These are phyloP conservation scores for Baronia brevicornis DNA, from an alignment of 2,888 invertebrate species.

Conservation along the genomic window DNA sequence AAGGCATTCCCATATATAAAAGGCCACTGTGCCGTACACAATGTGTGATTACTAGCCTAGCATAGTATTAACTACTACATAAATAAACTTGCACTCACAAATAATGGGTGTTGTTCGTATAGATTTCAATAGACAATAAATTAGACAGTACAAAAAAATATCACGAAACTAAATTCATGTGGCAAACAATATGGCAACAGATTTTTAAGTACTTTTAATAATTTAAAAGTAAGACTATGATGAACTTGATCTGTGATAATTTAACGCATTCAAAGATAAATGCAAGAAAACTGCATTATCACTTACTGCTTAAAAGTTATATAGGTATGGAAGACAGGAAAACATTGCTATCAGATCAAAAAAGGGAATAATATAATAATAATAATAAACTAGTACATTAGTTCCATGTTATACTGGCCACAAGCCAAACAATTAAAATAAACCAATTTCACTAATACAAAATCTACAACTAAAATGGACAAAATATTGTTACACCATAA, in stretches of 20 bases:
- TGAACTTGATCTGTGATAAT: slow-evolving; percentile 26
- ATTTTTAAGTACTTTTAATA: slow-evolving; percentile 66
- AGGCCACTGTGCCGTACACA: slow-evolving; percentile 66
- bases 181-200: slow-evolving; percentile 74
- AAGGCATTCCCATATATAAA: slow-evolving; percentile 54
- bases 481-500: slow-evolving; percentile 42
- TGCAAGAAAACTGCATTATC: slow-evolving; percentile 26
- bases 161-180: slow-evolving; percentile 69
- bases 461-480: slow-evolving; percentile 63
- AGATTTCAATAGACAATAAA: slow-evolving; percentile 53
- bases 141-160: slow-evolving; percentile 62
- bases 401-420: slow-evolving; percentile 56
- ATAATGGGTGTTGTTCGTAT: slow-evolving; percentile 45
- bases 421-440: slow-evolving; percentile 49
- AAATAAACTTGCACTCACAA: slow-evolving; percentile 41
- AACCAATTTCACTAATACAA: slow-evolving; percentile 57
- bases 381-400: slow-evolving; percentile 40
- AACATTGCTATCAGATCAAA: slow-evolving; percentile 69
- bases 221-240: slow-evolving; percentile 47
- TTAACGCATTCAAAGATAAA: slow-evolving; percentile 18
- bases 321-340: slow-evolving; percentile 70
- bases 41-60: slow-evolving; percentile 62
- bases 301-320: slow-evolving; percentile 39
- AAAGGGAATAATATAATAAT: slow-evolving; percentile 38
- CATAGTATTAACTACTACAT: slow-evolving; percentile 50